These are phyloP conservation scores for Spea bombifrons DNA, from an alignment of 2,113 vertebrate genomes.

Conservation along the genomic window DNA sequence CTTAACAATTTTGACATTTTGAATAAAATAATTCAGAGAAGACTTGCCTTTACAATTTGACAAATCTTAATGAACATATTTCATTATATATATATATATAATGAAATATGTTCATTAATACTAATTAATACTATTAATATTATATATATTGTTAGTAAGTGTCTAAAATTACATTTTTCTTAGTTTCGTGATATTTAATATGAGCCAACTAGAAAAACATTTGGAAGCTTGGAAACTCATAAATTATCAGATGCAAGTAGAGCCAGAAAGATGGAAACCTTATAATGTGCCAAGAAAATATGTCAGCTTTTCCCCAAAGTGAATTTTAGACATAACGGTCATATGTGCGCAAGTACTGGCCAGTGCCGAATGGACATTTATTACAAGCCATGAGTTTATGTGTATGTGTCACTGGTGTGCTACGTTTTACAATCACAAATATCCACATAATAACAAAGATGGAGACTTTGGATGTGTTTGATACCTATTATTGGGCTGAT, in stretches of 20 bases:
- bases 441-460: no score
- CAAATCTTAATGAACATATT: conserved; percentile 57
- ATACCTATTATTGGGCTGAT: no score
- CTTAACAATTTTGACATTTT: conserved; percentile 6
- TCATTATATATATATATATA: conserved; percentile 69
- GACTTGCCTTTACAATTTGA: conserved; percentile 49
- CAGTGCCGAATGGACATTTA: not conserved
- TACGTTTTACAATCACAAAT: no score
- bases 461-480: no score
- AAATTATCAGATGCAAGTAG: conserved; percentile 76
- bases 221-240: conserved; percentile 81
- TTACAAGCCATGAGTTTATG: not conserved
- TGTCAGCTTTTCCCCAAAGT: conserved; percentile 71
- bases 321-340: conserved; percentile 61
- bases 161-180: conserved; percentile 69
- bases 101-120: conserved; percentile 57
- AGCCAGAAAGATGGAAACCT: conserved; percentile 75
- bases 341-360: not conserved
- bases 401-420: not conserved
- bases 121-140: no score
- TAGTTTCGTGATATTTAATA: conserved; percentile 61
- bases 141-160: conserved; percentile 55
- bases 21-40: not conserved
- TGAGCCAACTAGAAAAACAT: conserved; percentile 83
- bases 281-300: conserved; percentile 63